Conservation (phyloP, 2,888 invertebrate species). For the Athalia cordata region DNA sequence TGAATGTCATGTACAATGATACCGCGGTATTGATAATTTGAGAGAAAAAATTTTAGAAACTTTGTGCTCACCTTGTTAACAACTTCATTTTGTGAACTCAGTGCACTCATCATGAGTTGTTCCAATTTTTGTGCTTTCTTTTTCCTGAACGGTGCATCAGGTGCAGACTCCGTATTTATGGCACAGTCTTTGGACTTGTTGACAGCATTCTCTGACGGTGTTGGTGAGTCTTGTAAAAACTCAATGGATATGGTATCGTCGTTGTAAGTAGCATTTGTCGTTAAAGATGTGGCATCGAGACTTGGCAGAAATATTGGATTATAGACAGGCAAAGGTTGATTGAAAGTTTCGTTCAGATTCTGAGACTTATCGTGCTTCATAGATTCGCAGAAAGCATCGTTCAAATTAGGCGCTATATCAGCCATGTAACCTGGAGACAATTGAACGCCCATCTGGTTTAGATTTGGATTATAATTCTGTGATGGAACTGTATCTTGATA, state of each 20-base stretch:
- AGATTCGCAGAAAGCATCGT: constrained; percentile 66
- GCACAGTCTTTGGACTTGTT: constrained; percentile 63
- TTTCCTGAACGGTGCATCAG: constrained; percentile 66
- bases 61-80: constrained; percentile 66
- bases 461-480: constrained; percentile 49
- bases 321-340: constrained; percentile 48
- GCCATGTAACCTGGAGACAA: constrained; percentile 63
- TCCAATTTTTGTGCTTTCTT: constrained; percentile 71
- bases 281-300: constrained; percentile 64
- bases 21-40: constrained; percentile 17
- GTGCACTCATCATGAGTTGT: constrained; percentile 68
- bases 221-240: constrained; percentile 65
- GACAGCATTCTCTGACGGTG: constrained; percentile 60
- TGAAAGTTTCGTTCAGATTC: constrained; percentile 66
- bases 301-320: constrained; percentile 52
- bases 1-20: background rate
- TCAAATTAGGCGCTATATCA: constrained; percentile 66
- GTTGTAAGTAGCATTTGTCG: constrained; percentile 71
- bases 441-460: constrained; percentile 54
- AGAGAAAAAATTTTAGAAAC: constrained; percentile 15
- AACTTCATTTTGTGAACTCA: constrained; percentile 70
- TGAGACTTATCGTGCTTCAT: constrained; percentile 57
- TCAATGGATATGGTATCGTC: constrained; percentile 70
- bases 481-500: constrained; percentile 53
- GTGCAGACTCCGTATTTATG: constrained; percentile 63